Base-by-base conservation (phyloP, 2,113 vertebrate genomes). In the Pollimyrus isidori region DNA sequence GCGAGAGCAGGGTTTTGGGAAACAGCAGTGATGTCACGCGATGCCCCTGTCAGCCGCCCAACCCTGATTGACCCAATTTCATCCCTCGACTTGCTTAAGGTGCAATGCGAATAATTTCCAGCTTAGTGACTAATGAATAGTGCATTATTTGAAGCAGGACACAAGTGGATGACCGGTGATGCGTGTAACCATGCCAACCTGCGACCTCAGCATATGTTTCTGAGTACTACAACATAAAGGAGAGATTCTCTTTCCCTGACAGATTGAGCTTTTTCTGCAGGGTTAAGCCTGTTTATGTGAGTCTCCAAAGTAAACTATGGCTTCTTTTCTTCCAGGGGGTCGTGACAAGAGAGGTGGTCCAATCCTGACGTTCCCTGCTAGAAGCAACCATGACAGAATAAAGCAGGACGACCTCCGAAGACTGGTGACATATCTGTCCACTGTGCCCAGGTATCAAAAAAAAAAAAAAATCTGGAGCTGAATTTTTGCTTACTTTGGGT, bases 351-450 rank as follows among this genome's bases (percentile, higher is more conserved):
- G 98, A 96, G 98, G 98, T 49, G 98, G 98, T 91, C 98, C 98
- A 26, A 99, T 99, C 93, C 92, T 99, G 95, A 99, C 97, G 53
- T 99, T 99, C 93, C 98, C 98, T 87, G 97, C 98, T 90, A 95
- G 98, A 88, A 99, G 98, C 93, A 99, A 99, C 96, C 98, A 99
- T 17, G 98, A 99, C 96, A 97, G 98, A 97, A 99, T 99, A 98
- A 97, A 98, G 92, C 98, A 98, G 91, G 98, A 99, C 92, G 98
- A 99, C 92, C 96, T 99, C 91, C 95, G 97, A 93, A 97, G 97
- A 94, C 97, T 99, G 84, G 98, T 99, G n/a, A 98, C 98, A 89
- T 99, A 99, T 95, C 96, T 99, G 95, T 98, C 98, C 89, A 98
- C 98, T 0, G 98, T 99, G 88, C 98, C 98, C 94, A 99, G 97